These are phyloP conservation scores for Chironomus striatipennis DNA, from an alignment of 1,140 invertebrate genomes.

Conservation along the genomic window DNA sequence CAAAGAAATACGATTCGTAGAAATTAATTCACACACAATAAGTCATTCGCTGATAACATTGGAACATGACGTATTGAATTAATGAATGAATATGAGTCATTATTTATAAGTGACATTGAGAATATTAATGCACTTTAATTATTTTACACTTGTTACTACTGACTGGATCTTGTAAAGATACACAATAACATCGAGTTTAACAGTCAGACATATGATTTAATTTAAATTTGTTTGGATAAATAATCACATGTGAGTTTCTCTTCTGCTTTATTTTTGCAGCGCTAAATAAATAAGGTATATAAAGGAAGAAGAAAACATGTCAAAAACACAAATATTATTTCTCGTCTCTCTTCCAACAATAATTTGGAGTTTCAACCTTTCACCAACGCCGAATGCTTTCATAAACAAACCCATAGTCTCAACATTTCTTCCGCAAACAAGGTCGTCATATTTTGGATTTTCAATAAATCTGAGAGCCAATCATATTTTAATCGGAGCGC, in stretches of 20 bases:
- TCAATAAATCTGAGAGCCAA: slow-evolving; percentile 34
- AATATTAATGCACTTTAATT: too few species aligned
- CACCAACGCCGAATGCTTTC: slow-evolving; percentile 34
- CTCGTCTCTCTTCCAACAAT: background rate
- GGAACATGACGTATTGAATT: too few species aligned
- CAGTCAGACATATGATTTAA: too few species aligned
- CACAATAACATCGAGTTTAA: too few species aligned
- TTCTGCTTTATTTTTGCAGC: background rate
- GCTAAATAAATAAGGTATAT: background rate
- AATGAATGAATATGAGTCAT: too few species aligned
- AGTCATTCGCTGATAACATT: too few species aligned
- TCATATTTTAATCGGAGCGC: slow-evolving; percentile 35
- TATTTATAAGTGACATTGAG: too few species aligned
- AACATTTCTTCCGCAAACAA: slow-evolving; percentile 33
- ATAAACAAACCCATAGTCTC: slow-evolving; percentile 34
- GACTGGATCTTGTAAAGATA: too few species aligned
- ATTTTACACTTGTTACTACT: too few species aligned
- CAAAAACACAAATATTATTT: background rate
- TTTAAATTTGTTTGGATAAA: too few species aligned
- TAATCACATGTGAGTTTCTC: background rate
- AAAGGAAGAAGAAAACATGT: background rate
- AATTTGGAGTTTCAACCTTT: slow-evolving; percentile 34
- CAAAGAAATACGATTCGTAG: too few species aligned
- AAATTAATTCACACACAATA: too few species aligned
- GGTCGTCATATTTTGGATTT: slow-evolving; percentile 39